A percentile compares a stretch with the other conserved stretches of the same genome.
Conservation (phyloP, 2,797 vertebrate species). For the Brachymystax lenok region DNA sequence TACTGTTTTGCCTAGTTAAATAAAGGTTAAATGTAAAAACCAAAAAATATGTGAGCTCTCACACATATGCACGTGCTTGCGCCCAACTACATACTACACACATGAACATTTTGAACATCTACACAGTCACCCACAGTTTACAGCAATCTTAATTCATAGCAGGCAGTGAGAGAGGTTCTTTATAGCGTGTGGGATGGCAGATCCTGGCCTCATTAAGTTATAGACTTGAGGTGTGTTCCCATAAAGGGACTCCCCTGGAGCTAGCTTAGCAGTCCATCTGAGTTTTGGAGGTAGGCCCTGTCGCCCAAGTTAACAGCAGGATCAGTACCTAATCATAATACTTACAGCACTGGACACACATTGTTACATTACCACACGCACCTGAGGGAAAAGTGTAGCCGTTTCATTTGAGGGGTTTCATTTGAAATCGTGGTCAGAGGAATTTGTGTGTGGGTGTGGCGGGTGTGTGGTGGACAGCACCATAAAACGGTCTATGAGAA, state of each 20-base stretch:
- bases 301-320: slow-evolving; percentile 30
- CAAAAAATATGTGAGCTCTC: too few relatives aligned
- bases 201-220: slow-evolving; percentile 8
- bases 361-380: slow-evolving; percentile 24
- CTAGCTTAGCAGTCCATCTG: slow-evolving; percentile 15
- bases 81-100: background rate
- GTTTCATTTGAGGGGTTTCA: slow-evolving; percentile 34
- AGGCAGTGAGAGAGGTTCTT: background rate
- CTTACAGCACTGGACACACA: slow-evolving; percentile 27
- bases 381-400: slow-evolving; percentile 35
- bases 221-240: slow-evolving; percentile 10
- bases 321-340: slow-evolving; percentile 46
- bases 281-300: background rate
- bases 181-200: background rate
- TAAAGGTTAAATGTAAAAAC: too few relatives aligned
- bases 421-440: slow-evolving; percentile 16
- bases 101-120: background rate
- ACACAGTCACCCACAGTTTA: background rate
- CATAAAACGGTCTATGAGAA: slow-evolving; percentile 43
- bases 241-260: slow-evolving; percentile 30
- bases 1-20: too few relatives aligned
- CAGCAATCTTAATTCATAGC: background rate
- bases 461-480: slow-evolving; percentile 16
- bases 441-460: slow-evolving; percentile 30
- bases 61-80: too few relatives aligned